Evolutionary conservation across 1,140 invertebrate species (phyloP).

Genomic region (Cyrtorhinus lividipennis): DNA sequence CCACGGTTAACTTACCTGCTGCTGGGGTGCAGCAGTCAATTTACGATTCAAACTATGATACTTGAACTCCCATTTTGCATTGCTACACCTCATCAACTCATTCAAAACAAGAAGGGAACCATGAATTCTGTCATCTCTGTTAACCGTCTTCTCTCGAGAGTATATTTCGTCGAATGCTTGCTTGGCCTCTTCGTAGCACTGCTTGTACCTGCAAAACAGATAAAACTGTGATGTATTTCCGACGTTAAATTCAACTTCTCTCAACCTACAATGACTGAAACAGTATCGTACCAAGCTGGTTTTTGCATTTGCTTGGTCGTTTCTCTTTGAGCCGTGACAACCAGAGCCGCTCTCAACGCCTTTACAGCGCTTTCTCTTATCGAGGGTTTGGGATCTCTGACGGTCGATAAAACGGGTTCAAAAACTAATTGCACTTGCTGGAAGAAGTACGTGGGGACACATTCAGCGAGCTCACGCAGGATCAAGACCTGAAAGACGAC

Average conservation of each 20-base stretch:
- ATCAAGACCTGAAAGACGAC: slow-evolving; percentile 63
- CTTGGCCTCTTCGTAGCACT: slow-evolving; percentile 80
- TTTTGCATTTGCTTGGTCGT: slow-evolving; percentile 77
- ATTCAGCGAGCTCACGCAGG: slow-evolving; percentile 82
- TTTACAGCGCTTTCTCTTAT: slow-evolving; percentile 86
- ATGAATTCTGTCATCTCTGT: slow-evolving; percentile 80
- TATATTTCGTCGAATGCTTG: slow-evolving; percentile 54
- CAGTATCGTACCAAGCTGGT: slow-evolving; percentile 50
- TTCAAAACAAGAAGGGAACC: slow-evolving; percentile 87
- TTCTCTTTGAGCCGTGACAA: slow-evolving; percentile 89
- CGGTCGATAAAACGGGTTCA: slow-evolving; percentile 84
- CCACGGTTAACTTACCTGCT: slow-evolving; percentile 15
- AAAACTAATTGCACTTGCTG: slow-evolving; percentile 95
- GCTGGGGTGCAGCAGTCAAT: slow-evolving; percentile 10
- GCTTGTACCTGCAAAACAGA: slow-evolving; percentile 40
- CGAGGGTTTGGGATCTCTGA: slow-evolving; percentile 80
- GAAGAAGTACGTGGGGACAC: slow-evolving; percentile 95
- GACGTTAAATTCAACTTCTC: too few relatives aligned
- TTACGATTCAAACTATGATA: slow-evolving; percentile 45
- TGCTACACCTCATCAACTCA: slow-evolving; percentile 84
- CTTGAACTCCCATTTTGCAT: slow-evolving; percentile 72
- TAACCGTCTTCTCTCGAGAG: slow-evolving; percentile 57
- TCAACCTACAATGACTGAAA: neutral
- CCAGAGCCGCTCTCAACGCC: slow-evolving; percentile 78
- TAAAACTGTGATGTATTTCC: too few relatives aligned